These are phyloP conservation scores for Melieria omissa DNA, from an alignment of 2,888 invertebrate genomes.

Conservation along the genomic window DNA sequence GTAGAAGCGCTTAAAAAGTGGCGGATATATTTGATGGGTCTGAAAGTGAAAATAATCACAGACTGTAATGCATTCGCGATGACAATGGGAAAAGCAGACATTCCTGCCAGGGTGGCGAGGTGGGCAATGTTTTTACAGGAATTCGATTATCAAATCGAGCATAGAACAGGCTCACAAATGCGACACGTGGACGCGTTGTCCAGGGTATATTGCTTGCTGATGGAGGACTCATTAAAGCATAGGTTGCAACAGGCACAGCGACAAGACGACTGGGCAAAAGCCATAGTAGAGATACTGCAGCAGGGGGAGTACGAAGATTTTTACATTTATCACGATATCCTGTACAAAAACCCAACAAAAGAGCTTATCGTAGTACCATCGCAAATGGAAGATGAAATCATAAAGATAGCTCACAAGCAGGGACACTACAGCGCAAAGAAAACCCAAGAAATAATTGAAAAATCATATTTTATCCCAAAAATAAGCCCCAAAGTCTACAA, in stretches of 20 bases:
- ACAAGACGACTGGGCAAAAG: conserved; percentile 10
- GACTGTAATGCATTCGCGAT: too few relatives aligned
- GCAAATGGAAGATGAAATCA: conserved; percentile 12
- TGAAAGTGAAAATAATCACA: too few relatives aligned
- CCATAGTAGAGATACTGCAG: neutral
- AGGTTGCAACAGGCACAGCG: neutral
- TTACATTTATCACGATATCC: neutral
- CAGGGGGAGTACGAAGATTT: conserved; percentile 6
- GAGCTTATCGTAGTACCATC: conserved; percentile 8
- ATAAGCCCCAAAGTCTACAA: neutral
- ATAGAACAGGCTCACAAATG: conserved; percentile 13
- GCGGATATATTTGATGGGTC: conserved; percentile 40
- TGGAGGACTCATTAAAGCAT: conserved; percentile 12
- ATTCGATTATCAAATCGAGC: conserved; percentile 8
- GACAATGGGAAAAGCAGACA: conserved; percentile 40
- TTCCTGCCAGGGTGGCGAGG: conserved; percentile 39
- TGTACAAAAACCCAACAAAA: conserved; percentile 11
- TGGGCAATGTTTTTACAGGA: conserved; percentile 30
- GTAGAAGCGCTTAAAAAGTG: conserved; percentile 48
- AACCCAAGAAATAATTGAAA: conserved; percentile 7
- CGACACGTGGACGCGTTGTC: conserved; percentile 22
- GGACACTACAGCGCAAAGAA: neutral
- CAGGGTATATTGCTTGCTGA: conserved; percentile 10
- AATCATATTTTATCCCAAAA: neutral
- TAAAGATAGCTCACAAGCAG: neutral